A percentile compares a stretch with the other conserved stretches of the same genome.
Conservation (phyloP, 2,888 invertebrate species). For the Epinotia nisella region DNA sequence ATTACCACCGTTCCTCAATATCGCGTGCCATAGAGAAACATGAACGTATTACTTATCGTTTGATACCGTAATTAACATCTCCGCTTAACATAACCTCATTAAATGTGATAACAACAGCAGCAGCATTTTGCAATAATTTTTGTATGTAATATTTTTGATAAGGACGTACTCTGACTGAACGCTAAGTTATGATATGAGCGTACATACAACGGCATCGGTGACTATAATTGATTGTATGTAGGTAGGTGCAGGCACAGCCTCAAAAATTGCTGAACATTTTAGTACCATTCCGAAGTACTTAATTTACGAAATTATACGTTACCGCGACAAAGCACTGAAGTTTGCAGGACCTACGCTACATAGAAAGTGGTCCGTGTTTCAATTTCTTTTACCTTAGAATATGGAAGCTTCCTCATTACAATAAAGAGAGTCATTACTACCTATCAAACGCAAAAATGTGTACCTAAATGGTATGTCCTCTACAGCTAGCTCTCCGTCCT, state of each 20-base stretch:
- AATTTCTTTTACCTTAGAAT: neutral
- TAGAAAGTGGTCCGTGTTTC: neutral
- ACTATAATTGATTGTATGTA: too few species aligned
- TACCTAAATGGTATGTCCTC: conserved; percentile 86
- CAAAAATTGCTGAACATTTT: too few species aligned
- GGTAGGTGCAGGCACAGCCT: too few species aligned
- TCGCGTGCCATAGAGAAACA: neutral
- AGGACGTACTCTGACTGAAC: too few species aligned
- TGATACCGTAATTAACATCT: neutral
- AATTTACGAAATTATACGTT: neutral
- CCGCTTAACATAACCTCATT: neutral
- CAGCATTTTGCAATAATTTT: too few species aligned
- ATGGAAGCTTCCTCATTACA: too few species aligned
- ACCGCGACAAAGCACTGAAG: neutral
- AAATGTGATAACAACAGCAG: neutral
- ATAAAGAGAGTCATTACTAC: neutral
- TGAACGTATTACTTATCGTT: neutral
- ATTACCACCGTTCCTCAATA: neutral
- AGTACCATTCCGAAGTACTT: too few species aligned
- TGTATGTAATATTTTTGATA: too few species aligned
- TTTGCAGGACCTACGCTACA: too few species aligned
- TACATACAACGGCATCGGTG: too few species aligned
- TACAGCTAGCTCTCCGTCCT: conserved; percentile 85
- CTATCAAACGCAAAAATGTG: neutral
- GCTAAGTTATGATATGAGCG: too few species aligned